phyloP scores from a whole-genome alignment of 2,797 vertebrate species.

The Paramormyrops hopkinsi region DNA sequence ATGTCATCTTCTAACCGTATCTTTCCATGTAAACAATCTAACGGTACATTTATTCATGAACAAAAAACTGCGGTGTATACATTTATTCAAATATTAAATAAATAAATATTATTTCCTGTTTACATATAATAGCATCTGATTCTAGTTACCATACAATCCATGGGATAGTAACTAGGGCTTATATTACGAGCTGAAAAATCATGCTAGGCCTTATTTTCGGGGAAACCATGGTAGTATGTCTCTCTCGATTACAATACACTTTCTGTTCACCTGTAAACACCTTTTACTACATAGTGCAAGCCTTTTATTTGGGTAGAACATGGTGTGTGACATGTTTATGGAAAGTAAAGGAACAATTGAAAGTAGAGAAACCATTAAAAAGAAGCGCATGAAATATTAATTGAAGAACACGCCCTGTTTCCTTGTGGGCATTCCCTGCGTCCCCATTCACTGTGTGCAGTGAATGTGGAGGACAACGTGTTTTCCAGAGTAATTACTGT shows the following conservation, averaged over 20 bases:
- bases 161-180: no score
- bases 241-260: not conserved
- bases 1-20: no score
- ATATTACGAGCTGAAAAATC: no score
- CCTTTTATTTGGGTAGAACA: not conserved
- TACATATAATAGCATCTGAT: no score
- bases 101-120: no score
- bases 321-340: not conserved
- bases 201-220: no score
- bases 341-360: not conserved
- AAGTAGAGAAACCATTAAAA: not conserved
- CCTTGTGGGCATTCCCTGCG: constrained; percentile 17
- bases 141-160: no score
- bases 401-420: not conserved
- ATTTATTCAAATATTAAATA: no score
- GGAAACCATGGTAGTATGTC: not conserved
- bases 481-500: constrained; percentile 33
- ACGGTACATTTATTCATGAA: no score
- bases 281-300: not conserved
- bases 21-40: no score
- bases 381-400: constrained; percentile 13
- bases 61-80: no score
- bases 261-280: not conserved
- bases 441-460: constrained; percentile 10
- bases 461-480: constrained; percentile 17